Base-by-base conservation (phyloP, 2,888 invertebrate genomes). In the Dynastes hyllus region DNA sequence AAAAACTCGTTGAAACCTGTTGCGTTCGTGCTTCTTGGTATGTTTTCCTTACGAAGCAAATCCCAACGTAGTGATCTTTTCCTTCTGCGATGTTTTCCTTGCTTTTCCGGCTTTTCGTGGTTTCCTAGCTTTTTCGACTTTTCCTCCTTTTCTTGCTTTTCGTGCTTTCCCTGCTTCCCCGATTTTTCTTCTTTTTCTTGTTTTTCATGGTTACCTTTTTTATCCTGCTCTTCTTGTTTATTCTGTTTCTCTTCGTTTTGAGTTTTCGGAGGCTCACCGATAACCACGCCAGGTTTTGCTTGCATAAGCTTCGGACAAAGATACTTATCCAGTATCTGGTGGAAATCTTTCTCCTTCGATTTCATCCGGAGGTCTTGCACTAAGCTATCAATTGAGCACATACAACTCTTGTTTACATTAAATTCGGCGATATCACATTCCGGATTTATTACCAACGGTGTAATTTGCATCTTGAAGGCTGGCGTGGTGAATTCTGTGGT, bases 371-470 rank as follows among this genome's bases (percentile, higher is more conserved):
- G 70, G 80, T 85, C 84, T 71, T 82, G 82, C 5, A 85, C 80
- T 69, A 85, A 73, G 67, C 79, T 83, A 70, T 86, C 84, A 1
- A 86, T 80, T 2, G 85, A 85, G 65, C 86, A 85, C 55, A 85
- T 81, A 65, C 85, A 86, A 70, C 82, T 79, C 53, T 85, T 82
- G 76, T 81, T 80, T 1, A 65, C 16, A 5, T 79, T 63, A 76
- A 79, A 83, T 69, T 83, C 84, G 0, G 78, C 71, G 11, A 76
- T 45, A 32, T 65, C 81, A 58, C 84, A 84, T 66, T 76, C 77
- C 22, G 76, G 73, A 13, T 78, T 77, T 13, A 77, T 77, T 67
- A 77, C 79, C 27, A 77, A 65, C 9, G 79, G 75, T 22, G 61
- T 77, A 0, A 77, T 55, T 11, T 13, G 70, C 40, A 78, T 80